Evolutionary conservation across 2,888 invertebrate species (phyloP), one percentile per base, ranked within the genome.

Genomic region (Tetramorium bicarinatum): DNA sequence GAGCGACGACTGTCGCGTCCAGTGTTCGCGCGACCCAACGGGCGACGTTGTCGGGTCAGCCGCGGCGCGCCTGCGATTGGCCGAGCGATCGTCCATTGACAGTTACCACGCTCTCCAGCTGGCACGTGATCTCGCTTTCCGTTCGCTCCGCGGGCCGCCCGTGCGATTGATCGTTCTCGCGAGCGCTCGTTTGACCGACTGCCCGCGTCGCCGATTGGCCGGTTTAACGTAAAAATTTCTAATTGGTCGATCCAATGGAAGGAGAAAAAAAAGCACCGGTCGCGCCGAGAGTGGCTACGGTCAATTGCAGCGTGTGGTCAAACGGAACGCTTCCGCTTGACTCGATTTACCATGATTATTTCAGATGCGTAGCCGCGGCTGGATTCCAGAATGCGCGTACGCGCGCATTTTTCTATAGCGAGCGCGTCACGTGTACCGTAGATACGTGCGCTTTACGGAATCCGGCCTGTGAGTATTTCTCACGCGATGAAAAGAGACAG

Each of bases 41-140:
- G 88, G 92, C 94, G 92, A 92, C 92, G 93, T 93, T 93, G 92
- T 93, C 93, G 92, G 92, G 91, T 93, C 91, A 87, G 90, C 86
- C 86, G 66, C 83, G 71, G 15, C 25, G 18, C 74, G 76, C 54
- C 71, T 81, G 67, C 84, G 83, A 85, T 87, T 89, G 85, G 80
- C 82, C 87, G 89, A 88, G 87, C 86, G 85, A 87, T 85, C 85
- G 82, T 69, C 84, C 86, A 90, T 83, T 85, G 89, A 90, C 81
- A 77, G 71, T 90, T 88, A 84, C 83, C 86, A 85, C 67, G 83
- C 83, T 83, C 79, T 83, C 67, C 66, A 75, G 77, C 77, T 86
- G 88, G 82, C 88, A 86, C 88, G 90, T 84, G 86, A 89, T 75
- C 88, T 82, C 82, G 77, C 67, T 71, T 87, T 84, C 90, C 87